Percentiles rank a stretch among this genome's conserved stretches.
These are phyloP conservation scores for Mystacides longicornis DNA, from an alignment of 2,888 invertebrate genomes.

Conservation along the genomic window DNA sequence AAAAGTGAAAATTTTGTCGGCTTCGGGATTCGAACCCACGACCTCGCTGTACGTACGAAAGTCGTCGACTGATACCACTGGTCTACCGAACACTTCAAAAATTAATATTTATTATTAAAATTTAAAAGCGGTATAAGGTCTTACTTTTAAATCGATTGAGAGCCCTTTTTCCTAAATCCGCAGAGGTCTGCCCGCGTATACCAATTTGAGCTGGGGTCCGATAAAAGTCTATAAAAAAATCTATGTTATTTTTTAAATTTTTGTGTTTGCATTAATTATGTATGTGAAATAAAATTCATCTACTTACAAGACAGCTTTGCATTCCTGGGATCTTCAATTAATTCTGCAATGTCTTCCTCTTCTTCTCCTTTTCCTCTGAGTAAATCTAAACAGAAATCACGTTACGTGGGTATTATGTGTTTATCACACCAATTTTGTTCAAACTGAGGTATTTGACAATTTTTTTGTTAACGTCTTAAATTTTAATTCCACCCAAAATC, in stretches of 20 bases:
- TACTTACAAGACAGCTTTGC: constrained; percentile 20
- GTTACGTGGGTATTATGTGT: too few species aligned
- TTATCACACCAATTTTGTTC: too few species aligned
- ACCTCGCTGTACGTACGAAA: too few species aligned
- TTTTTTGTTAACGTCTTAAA: too few species aligned
- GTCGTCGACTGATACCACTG: too few species aligned
- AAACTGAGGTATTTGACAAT: too few species aligned
- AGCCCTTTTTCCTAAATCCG: constrained; percentile 21
- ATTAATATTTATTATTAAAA: too few species aligned
- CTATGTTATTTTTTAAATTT: not conserved
- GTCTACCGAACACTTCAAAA: too few species aligned
- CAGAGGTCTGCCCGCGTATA: constrained; percentile 11
- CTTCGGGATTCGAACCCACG: too few species aligned
- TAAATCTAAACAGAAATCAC: constrained; percentile 9
- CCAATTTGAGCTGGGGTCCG: constrained; percentile 19
- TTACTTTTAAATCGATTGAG: constrained; percentile 22
- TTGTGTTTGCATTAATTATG: not conserved
- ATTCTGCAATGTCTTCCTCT: constrained; percentile 17
- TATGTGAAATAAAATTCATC: not conserved
- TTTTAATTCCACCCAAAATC: not conserved
- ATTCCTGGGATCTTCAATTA: constrained; percentile 17
- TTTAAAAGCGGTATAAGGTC: too few species aligned
- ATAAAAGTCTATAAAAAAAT: constrained; percentile 19
- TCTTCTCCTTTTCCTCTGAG: constrained; percentile 18
- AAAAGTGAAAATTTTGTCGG: too few species aligned